phyloP scores from a whole-genome alignment of 2,888 invertebrate species.

The Norana najaformis region DNA sequence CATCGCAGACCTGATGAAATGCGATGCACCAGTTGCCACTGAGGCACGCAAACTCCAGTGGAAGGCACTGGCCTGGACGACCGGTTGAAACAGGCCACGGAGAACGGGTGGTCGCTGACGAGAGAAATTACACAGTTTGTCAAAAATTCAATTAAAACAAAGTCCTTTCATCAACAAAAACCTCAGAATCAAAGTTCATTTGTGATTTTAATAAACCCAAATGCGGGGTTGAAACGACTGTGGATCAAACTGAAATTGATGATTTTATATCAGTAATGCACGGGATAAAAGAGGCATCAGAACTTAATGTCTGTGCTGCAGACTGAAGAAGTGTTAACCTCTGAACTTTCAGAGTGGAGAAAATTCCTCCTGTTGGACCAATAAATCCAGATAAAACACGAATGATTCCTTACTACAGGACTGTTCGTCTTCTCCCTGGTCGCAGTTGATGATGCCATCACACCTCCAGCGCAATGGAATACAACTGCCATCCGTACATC shows the following conservation, averaged over 20 bases:
- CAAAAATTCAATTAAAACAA: background rate
- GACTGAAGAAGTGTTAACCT: no score
- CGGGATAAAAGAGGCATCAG: no score
- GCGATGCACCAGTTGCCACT: constrained; percentile 46
- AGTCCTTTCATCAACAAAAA: background rate
- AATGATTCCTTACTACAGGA: constrained; percentile 28
- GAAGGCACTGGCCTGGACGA: background rate
- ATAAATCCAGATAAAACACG: background rate
- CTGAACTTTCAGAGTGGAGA: no score
- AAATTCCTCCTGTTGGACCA: no score
- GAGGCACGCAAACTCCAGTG: background rate
- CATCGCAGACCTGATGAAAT: constrained; percentile 45
- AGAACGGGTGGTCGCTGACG: background rate
- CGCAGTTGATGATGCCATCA: constrained; percentile 45
- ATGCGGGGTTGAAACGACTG: no score
- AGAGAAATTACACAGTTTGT: background rate
- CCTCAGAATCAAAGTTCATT: no score
- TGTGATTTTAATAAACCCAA: no score
- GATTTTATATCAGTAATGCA: no score
- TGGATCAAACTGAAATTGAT: no score
- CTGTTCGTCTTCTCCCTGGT: constrained; percentile 41
- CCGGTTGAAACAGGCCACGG: constrained; percentile 14
- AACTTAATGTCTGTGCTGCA: no score
- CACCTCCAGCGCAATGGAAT: constrained; percentile 47
- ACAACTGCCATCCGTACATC: constrained; percentile 51